A percentile compares a stretch with the other conserved stretches of the same genome.
Evolutionary conservation across 2,888 invertebrate species (phyloP).

Genomic region (Caenorhabditis sulstoni): DNA sequence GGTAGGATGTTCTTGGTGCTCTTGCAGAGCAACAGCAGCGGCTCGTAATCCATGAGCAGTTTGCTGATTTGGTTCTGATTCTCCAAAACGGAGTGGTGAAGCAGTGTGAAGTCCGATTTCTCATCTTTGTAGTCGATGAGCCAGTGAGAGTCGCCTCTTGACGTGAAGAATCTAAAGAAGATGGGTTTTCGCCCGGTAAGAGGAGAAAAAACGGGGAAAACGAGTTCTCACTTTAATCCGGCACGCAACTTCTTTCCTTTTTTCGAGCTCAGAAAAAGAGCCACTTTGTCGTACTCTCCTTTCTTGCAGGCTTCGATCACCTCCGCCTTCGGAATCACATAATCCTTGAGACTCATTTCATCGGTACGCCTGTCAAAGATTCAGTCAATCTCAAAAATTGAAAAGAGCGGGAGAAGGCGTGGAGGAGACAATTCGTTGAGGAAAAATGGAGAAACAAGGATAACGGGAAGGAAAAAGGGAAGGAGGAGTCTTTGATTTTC

Average conservation of each 20-base stretch:
- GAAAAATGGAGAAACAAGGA: not conserved
- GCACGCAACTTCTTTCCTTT: slow-evolving; percentile 69
- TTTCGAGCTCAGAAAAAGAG: slow-evolving; percentile 66
- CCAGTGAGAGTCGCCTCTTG: slow-evolving; percentile 41
- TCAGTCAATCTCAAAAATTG: not conserved
- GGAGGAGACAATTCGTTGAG: too few relatives aligned
- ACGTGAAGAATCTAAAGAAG: slow-evolving; percentile 42
- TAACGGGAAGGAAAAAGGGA: not conserved
- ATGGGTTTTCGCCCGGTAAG: not conserved
- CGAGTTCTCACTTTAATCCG: slow-evolving; percentile 73
- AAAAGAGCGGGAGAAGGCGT: not conserved
- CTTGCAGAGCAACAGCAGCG: slow-evolving; percentile 59
- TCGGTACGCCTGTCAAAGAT: slow-evolving; percentile 30
- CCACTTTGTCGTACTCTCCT: slow-evolving; percentile 73
- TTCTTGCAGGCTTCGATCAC: slow-evolving; percentile 74
- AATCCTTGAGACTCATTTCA: slow-evolving; percentile 57
- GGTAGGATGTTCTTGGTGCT: slow-evolving; percentile 75
- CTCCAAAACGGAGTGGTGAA: slow-evolving; percentile 52
- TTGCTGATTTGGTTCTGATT: slow-evolving; percentile 58
- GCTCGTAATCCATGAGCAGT: slow-evolving; percentile 71
- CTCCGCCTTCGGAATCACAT: slow-evolving; percentile 64
- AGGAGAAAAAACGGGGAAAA: not conserved
- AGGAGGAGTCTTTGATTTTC: not conserved
- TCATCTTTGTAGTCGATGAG: slow-evolving; percentile 52
- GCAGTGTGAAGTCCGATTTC: slow-evolving; percentile 47